These are phyloP conservation scores for Albula glossodonta DNA, from an alignment of 2,113 vertebrate species.

Conservation along the genomic window DNA sequence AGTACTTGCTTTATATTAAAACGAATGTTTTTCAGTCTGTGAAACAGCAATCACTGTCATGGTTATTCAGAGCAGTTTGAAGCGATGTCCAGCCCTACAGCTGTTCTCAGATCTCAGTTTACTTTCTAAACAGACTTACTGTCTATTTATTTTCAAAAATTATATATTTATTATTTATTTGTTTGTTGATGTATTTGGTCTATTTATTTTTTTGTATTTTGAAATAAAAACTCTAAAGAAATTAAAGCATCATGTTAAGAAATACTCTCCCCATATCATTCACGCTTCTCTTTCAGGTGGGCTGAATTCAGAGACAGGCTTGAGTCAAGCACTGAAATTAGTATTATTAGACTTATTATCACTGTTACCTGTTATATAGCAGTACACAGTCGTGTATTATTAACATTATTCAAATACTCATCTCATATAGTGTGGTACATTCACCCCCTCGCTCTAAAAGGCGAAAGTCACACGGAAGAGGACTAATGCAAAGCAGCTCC, in stretches of 20 bases:
- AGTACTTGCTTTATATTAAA: conserved; percentile 42
- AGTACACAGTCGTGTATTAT: too few relatives aligned
- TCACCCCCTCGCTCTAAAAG: too few relatives aligned
- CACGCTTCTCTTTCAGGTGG: too few relatives aligned
- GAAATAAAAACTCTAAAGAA: background rate
- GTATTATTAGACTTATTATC: too few relatives aligned
- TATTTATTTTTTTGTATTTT: conserved; percentile 52
- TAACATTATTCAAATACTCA: too few relatives aligned
- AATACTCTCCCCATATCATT: too few relatives aligned
- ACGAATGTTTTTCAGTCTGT: conserved; percentile 18
- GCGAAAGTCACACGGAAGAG: too few relatives aligned
- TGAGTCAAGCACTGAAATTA: too few relatives aligned
- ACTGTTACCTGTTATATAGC: too few relatives aligned
- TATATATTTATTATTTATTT: background rate
- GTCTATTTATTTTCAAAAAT: background rate
- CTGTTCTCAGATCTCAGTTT: background rate
- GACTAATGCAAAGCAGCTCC: too few relatives aligned
- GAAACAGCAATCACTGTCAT: background rate
- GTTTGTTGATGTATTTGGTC: conserved; percentile 42
- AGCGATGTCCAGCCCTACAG: background rate
- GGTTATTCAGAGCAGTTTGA: background rate
- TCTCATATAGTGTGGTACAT: too few relatives aligned
- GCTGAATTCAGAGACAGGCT: too few relatives aligned
- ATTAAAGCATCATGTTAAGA: background rate
- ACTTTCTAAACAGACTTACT: background rate